phyloP scores from a whole-genome alignment of 2,888 invertebrate species.

The Mermis nigrescens region DNA sequence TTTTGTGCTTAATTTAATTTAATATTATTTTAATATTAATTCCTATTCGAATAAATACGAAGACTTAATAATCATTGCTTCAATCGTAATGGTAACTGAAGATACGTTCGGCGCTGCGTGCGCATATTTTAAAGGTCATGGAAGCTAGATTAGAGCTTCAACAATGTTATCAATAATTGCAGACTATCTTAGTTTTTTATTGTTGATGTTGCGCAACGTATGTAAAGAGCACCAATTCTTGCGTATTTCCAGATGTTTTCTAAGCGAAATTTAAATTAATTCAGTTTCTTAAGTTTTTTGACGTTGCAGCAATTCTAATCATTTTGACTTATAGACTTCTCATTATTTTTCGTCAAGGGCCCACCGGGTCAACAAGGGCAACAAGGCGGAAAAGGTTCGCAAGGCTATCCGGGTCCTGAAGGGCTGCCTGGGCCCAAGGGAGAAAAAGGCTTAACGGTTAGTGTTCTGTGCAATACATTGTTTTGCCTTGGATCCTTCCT shows the following conservation, averaged over 20 bases:
- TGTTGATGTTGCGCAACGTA: background rate
- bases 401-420: constrained; percentile 61
- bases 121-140: too few species aligned
- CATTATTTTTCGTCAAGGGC: constrained; percentile 33
- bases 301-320: background rate
- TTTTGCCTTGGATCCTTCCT: background rate
- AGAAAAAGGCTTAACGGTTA: constrained; percentile 55
- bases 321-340: too few species aligned
- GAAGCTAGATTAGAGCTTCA: too few species aligned
- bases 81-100: too few species aligned
- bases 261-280: too few species aligned
- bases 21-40: too few species aligned
- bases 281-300: background rate
- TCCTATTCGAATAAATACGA: too few species aligned
- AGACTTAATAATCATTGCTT: too few species aligned
- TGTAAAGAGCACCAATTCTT: background rate
- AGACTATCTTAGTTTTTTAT: too few species aligned
- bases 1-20: too few species aligned
- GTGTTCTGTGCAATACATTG: background rate
- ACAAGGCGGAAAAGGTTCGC: constrained; percentile 44
- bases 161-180: too few species aligned
- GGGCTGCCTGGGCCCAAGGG: constrained; percentile 71
- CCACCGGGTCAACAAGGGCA: constrained; percentile 50
- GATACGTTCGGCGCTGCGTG: too few species aligned
- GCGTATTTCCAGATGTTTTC: background rate